phyloP scores from a whole-genome alignment of 2,888 invertebrate genomes.

The Athetis lepigone region DNA sequence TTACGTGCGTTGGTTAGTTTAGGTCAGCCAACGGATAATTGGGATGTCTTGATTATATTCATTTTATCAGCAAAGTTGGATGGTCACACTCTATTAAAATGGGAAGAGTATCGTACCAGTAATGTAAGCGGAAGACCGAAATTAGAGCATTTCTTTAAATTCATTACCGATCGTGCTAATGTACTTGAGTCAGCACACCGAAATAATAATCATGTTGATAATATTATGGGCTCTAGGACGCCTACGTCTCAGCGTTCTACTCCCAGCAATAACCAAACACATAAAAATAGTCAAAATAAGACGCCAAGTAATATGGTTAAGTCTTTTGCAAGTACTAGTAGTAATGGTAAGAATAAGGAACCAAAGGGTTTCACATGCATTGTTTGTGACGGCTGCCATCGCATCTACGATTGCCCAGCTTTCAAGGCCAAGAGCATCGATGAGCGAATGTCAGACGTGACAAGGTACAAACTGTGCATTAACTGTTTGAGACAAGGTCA shows the following conservation, averaged over 20 bases:
- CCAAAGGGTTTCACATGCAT: conserved; percentile 28
- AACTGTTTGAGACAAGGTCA: conserved; percentile 10
- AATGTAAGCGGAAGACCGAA: conserved; percentile 40
- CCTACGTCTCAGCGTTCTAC: neutral
- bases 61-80: conserved; percentile 55
- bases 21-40: conserved; percentile 56
- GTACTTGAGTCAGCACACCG: conserved; percentile 55
- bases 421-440: conserved; percentile 6
- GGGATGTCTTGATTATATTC: conserved; percentile 55
- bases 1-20: conserved; percentile 56
- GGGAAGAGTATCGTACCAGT: conserved; percentile 58
- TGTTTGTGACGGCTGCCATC: conserved; percentile 54
- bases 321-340: conserved; percentile 3
- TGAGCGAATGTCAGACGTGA: conserved; percentile 2
- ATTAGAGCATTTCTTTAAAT: conserved; percentile 56
- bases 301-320: conserved; percentile 1
- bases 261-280: neutral
- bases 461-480: neutral
- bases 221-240: neutral
- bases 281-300: conserved; percentile 2
- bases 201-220: conserved; percentile 18
- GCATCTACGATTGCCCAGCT: conserved; percentile 48
- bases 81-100: conserved; percentile 48
- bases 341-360: neutral
- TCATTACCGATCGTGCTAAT: conserved; percentile 58